Conservation (phyloP, 2,888 invertebrate species). For the Tiliacea aurago region DNA sequence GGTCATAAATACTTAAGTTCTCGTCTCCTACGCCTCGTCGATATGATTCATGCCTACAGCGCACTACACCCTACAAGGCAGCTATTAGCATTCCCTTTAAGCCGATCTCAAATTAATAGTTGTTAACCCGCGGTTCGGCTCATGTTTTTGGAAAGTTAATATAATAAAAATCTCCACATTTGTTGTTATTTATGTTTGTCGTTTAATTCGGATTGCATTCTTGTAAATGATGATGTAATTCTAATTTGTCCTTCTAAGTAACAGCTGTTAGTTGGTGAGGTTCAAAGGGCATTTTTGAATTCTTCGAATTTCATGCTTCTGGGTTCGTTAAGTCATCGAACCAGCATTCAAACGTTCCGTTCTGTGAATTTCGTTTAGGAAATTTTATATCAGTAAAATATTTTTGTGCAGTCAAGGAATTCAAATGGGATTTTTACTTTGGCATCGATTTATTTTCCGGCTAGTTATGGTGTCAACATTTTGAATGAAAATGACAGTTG, state of each 20-base stretch:
- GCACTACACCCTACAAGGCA: conserved; percentile 76
- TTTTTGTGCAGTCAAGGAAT: not conserved
- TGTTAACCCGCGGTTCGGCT: conserved; percentile 56
- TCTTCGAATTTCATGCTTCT: conserved; percentile 23
- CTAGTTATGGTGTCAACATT: too few relatives aligned
- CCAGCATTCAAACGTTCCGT: not conserved
- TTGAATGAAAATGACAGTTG: not conserved
- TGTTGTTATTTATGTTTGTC: conserved; percentile 49
- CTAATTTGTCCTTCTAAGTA: conserved; percentile 14
- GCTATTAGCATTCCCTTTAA: conserved; percentile 83
- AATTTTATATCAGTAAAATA: not conserved
- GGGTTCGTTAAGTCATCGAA: not conserved
- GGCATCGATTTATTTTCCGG: not conserved
- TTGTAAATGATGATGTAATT: conserved; percentile 57
- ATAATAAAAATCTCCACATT: conserved; percentile 62
- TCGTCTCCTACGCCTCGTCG: conserved; percentile 77
- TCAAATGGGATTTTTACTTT: not conserved
- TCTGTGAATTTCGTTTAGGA: not conserved
- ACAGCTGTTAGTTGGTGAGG: not conserved
- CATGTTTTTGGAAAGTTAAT: conserved; percentile 56
- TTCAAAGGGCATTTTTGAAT: conserved; percentile 12
- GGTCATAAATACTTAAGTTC: conserved; percentile 60
- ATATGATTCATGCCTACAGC: conserved; percentile 79
- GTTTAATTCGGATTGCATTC: conserved; percentile 40
- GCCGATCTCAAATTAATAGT: conserved; percentile 75